phyloP scores from a whole-genome alignment of 92 coral and sea anemone species.

The Epizoanthus fatuus region DNA sequence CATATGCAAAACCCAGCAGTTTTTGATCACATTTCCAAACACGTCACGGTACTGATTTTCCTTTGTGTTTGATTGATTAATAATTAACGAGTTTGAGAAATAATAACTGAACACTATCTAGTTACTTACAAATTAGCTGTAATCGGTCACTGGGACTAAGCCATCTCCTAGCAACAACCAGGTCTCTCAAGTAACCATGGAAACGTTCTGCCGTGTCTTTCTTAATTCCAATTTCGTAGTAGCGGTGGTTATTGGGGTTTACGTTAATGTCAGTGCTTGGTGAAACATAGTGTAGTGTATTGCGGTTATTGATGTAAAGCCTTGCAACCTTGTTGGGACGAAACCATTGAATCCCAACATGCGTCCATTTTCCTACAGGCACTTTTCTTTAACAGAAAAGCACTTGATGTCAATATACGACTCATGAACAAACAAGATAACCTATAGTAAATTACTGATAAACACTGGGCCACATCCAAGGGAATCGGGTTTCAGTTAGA shows the following conservation, averaged over 20 bases:
- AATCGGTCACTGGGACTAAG: background rate
- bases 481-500: too few relatives aligned
- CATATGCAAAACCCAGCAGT: too few relatives aligned
- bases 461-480: too few relatives aligned
- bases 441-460: too few relatives aligned
- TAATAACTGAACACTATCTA: background rate
- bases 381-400: background rate
- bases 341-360: constrained; percentile 5
- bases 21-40: too few relatives aligned
- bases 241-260: constrained; percentile 19
- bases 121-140: constrained; percentile 17
- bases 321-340: background rate
- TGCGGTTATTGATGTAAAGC: background rate
- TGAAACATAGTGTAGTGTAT: background rate
- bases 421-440: too few relatives aligned
- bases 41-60: too few relatives aligned
- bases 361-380: constrained; percentile 22
- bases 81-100: too few relatives aligned
- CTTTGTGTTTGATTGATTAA: too few relatives aligned
- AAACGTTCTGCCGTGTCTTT: constrained; percentile 41
- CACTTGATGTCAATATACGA: background rate
- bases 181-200: constrained; percentile 51
- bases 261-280: background rate
- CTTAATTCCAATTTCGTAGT: constrained; percentile 48
- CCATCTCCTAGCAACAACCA: constrained; percentile 43